Base-by-base conservation (phyloP, 2,888 invertebrate species). In the Abrostola tripartita region DNA sequence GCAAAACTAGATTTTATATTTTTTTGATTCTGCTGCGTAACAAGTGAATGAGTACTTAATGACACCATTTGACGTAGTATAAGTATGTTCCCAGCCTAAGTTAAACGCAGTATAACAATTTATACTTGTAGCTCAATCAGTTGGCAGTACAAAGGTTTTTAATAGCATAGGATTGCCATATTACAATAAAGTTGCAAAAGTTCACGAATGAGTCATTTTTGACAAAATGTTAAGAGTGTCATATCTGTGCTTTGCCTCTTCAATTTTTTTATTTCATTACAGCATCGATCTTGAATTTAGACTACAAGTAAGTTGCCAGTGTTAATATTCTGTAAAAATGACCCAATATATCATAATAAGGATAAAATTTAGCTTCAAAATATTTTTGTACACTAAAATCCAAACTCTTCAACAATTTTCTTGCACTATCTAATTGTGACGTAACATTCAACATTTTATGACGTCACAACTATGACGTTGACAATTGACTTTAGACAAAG, bases 401-500 rank as follows among this genome's bases (percentile, higher is more conserved):
- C 37, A 14, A 52, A 62, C 68, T 8, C n/a, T n/a, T 55, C 9
- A 37, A 54, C 0, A 66, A 4, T 52, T 42, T 50, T 56, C 50
- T 37, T 11, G 11, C 42, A 49, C 14, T n/a, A n/a, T n/a, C 42
- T 12, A 6, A n/a, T 44, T 6, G 4, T 47, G 24, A 37, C 37
- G 14, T 35, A 24, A 41, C 11, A 52, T 10, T 40, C 9, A 9
- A 11, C 38, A 5, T 37, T 14, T 11, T 9, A 44, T 42, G 11
- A 44, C 44, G 42, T 36, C 36, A 54, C 8, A 42, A 42, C 42
- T 36, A n/a, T 36, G 10, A 56, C 37, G 11, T 52, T 38, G 35
- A 49, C 49, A 53, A 56, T 54, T 37, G 52, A 62, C 65, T 52
- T 74, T 74, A 42, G 56, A 70, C 52, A 73, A 14, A 12, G 37